Conservation (phyloP, 2,113 vertebrate species). For the Syrmaticus mikado region DNA sequence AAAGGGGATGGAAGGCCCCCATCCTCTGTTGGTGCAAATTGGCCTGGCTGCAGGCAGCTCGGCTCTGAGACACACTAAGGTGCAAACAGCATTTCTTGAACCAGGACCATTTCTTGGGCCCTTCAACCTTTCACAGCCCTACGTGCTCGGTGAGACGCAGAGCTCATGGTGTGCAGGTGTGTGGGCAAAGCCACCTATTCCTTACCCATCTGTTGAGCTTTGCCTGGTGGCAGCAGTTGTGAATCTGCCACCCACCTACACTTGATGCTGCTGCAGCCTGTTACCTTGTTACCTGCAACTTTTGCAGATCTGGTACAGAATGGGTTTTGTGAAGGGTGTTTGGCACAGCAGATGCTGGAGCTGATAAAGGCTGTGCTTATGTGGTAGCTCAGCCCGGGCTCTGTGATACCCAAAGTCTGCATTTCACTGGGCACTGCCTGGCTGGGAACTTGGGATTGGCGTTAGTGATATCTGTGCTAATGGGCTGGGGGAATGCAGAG, state of each 20-base stretch:
- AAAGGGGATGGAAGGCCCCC: fast-evolving
- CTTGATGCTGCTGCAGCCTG: not conserved
- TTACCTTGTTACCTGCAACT: not conserved
- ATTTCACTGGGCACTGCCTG: not conserved
- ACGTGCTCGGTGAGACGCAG: fast-evolving
- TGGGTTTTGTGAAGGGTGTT: constrained; percentile 36
- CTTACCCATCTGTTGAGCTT: not conserved
- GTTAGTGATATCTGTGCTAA: not conserved
- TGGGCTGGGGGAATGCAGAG: not conserved
- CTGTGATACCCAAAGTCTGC: not conserved
- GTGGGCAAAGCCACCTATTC: not conserved
- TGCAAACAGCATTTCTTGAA: fast-evolving
- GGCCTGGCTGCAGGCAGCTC: fast-evolving
- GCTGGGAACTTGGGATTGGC: not conserved
- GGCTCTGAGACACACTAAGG: not conserved
- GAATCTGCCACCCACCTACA: not conserved
- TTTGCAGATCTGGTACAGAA: not conserved
- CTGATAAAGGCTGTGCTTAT: constrained; percentile 6
- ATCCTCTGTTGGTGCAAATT: fast-evolving
- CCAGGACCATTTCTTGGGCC: not conserved
- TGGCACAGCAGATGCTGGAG: constrained; percentile 25
- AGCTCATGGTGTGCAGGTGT: fast-evolving
- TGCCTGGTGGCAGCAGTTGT: not conserved
- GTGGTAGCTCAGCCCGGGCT: not conserved
- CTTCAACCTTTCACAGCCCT: fast-evolving